These are phyloP conservation scores for Carollia perspicillata DNA, from an alignment of 2,113 vertebrate genomes.

Conservation along the genomic window DNA sequence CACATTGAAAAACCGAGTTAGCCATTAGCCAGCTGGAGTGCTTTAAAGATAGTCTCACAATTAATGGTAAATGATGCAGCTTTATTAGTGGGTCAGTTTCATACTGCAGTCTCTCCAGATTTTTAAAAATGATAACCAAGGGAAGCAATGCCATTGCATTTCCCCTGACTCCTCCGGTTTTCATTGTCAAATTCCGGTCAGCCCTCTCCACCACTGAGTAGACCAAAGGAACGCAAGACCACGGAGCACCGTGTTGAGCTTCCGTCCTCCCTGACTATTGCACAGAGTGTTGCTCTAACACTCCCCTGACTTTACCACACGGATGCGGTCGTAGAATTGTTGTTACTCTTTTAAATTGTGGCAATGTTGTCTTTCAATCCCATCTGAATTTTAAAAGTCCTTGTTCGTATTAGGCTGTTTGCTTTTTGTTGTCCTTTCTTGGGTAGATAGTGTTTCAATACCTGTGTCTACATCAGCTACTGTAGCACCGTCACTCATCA, in stretches of 20 bases:
- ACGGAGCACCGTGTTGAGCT: accelerated
- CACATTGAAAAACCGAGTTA: slow-evolving; percentile 23
- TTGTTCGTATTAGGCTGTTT: not conserved
- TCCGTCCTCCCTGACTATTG: not conserved
- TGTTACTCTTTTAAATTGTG: not conserved
- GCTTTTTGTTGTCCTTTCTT: not conserved
- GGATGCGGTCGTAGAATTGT: not conserved
- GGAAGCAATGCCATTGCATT: not conserved
- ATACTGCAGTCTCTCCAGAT: not conserved
- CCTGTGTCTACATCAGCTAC: not conserved
- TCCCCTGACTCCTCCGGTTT: not conserved
- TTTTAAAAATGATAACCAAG: not conserved
- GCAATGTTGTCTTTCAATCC: not conserved
- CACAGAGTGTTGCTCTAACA: not conserved
- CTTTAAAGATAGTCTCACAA: slow-evolving; percentile 33
- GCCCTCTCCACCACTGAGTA: not conserved
- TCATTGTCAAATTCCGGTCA: not conserved
- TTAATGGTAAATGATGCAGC: slow-evolving; percentile 3
- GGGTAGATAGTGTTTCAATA: not conserved
- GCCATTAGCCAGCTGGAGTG: slow-evolving; percentile 51
- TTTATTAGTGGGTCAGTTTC: not conserved
- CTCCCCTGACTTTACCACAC: not conserved
- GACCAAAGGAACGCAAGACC: not conserved
- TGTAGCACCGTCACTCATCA: not conserved
- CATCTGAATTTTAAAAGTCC: not conserved